A percentile compares a stretch with the other conserved stretches of the same genome.
Evolutionary conservation across 2,797 vertebrate species (phyloP).

Genomic region (Acipenser oxyrinchus): DNA sequence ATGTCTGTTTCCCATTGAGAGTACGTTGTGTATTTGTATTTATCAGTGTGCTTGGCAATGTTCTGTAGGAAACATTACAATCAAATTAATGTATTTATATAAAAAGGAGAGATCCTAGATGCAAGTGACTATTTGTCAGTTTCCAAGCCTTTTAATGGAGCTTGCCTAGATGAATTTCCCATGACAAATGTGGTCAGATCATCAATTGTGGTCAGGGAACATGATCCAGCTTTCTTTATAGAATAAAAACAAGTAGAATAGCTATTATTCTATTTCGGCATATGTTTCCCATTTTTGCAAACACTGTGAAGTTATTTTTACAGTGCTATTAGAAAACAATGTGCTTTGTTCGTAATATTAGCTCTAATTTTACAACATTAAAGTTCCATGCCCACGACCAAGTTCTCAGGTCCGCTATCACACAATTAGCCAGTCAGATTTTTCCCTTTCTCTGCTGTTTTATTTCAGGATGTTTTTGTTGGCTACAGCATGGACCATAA

Average conservation of each 20-base stretch:
- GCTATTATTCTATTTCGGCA: slow-evolving; percentile 69
- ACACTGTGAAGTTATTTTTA: slow-evolving; percentile 71
- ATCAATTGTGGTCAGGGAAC: slow-evolving; percentile 66
- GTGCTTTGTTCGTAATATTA: slow-evolving; percentile 81
- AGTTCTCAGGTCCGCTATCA: slow-evolving; percentile 70
- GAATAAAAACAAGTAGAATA: slow-evolving; percentile 27
- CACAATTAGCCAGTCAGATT: slow-evolving; percentile 45
- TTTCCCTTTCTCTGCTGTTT: slow-evolving; percentile 52
- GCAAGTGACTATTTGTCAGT: background rate
- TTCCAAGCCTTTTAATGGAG: background rate
- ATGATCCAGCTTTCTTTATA: slow-evolving; percentile 60
- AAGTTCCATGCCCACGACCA: slow-evolving; percentile 63
- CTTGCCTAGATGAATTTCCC: slow-evolving; percentile 77
- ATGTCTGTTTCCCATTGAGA: too few species aligned
- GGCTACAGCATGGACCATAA: slow-evolving; percentile 73
- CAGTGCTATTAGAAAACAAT: slow-evolving; percentile 74
- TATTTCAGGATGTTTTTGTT: slow-evolving; percentile 96
- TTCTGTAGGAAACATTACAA: too few species aligned
- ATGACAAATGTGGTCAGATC: slow-evolving; percentile 78
- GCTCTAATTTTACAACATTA: slow-evolving; percentile 71
- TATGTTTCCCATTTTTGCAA: slow-evolving; percentile 84
- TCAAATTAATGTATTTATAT: too few species aligned
- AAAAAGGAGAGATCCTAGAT: background rate
- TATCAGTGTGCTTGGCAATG: too few species aligned
- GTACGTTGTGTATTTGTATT: too few species aligned